A percentile compares a stretch with the other conserved stretches of the same genome.
These are phyloP conservation scores for Drosophila kokeensis DNA, from an alignment of 2,888 invertebrate genomes.

Conservation along the genomic window DNA sequence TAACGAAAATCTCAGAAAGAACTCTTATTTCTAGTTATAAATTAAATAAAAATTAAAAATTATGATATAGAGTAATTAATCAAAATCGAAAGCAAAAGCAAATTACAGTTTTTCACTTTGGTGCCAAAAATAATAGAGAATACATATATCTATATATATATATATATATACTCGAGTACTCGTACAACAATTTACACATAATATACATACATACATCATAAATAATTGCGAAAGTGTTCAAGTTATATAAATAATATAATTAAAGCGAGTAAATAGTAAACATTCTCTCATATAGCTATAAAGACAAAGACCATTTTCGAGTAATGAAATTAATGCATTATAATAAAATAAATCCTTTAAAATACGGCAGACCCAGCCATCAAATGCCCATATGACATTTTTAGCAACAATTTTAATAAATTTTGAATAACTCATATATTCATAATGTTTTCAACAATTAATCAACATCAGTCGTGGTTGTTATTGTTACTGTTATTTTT, in stretches of 20 bases:
- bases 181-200: conserved; percentile 48
- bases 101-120: conserved; percentile 65
- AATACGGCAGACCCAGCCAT: conserved; percentile 43
- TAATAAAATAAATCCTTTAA: conserved; percentile 36
- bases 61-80: conserved; percentile 64
- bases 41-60: conserved; percentile 34
- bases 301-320: conserved; percentile 57
- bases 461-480: conserved; percentile 45
- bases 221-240: conserved; percentile 63
- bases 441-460: conserved; percentile 51
- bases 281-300: conserved; percentile 43
- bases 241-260: conserved; percentile 59
- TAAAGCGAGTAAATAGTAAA: conserved; percentile 37
- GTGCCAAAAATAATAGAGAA: conserved; percentile 62
- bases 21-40: conserved; percentile 51
- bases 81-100: conserved; percentile 37
- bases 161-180: conserved; percentile 31
- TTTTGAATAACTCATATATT: conserved; percentile 75
- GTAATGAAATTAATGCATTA: conserved; percentile 31
- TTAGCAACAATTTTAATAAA: conserved; percentile 82
- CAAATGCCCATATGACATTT: conserved; percentile 58
- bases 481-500: background rate
- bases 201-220: conserved; percentile 36
- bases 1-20: conserved; percentile 17
- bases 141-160: conserved; percentile 4